Conservation (phyloP, 1,140 invertebrate genomes). For the Eupristina koningsbergeri region DNA sequence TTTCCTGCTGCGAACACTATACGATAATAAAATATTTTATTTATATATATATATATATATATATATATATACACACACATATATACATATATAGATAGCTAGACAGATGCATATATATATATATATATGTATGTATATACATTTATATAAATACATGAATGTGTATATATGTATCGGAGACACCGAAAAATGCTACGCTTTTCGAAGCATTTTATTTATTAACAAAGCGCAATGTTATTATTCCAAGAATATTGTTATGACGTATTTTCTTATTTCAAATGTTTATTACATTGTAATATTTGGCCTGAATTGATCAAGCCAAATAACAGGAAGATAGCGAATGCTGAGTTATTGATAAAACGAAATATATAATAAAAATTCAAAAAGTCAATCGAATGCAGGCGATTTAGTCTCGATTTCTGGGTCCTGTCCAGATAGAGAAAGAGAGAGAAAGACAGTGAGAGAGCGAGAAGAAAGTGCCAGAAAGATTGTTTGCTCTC, state of each 20-base stretch:
- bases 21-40: too few relatives aligned
- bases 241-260: conserved; percentile 35
- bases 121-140: neutral
- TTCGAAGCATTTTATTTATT: conserved; percentile 33
- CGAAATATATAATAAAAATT: conserved; percentile 2
- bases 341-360: conserved; percentile 22
- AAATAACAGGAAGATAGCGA: conserved; percentile 11
- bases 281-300: conserved; percentile 34
- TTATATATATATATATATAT: too few relatives aligned
- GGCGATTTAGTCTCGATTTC: conserved; percentile 36
- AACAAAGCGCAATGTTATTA: conserved; percentile 9
- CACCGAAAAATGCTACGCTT: neutral
- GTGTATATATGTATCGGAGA: too few relatives aligned
- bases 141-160: neutral
- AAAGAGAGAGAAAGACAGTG: conserved; percentile 43
- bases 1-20: neutral
- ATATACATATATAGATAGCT: too few relatives aligned
- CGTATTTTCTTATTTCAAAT: conserved; percentile 46
- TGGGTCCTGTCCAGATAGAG: conserved; percentile 32
- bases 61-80: neutral
- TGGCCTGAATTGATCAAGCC: neutral
- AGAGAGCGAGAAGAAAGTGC: conserved; percentile 26
- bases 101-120: too few relatives aligned
- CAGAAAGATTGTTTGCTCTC: conserved; percentile 24
- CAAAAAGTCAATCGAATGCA: conserved; percentile 14